phyloP scores from a whole-genome alignment of 1,140 invertebrate genomes.

The Brachionus angularis region DNA sequence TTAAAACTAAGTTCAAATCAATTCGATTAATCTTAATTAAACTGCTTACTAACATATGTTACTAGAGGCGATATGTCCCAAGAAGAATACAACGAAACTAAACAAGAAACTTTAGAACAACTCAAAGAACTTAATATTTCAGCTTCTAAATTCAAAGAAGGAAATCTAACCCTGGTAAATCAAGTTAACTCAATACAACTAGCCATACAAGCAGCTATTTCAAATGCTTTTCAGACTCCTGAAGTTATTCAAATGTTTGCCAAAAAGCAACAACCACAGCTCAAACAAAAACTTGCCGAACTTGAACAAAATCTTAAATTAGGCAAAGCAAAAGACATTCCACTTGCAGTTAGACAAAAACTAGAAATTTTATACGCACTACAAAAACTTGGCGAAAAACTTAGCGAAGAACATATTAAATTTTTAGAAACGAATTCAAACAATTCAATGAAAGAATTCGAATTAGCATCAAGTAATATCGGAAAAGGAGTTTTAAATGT shows the following conservation, averaged over 20 bases:
- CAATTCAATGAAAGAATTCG: slow-evolving; percentile 61
- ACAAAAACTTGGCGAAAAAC: slow-evolving; percentile 66
- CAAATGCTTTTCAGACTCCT: slow-evolving; percentile 71
- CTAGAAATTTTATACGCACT: slow-evolving; percentile 68
- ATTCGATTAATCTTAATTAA: neutral
- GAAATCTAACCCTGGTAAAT: slow-evolving; percentile 69
- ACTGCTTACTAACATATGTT: slow-evolving; percentile 43
- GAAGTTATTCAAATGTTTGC: slow-evolving; percentile 73
- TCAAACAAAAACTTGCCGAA: slow-evolving; percentile 64
- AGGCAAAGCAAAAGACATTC: slow-evolving; percentile 53
- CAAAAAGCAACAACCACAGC: slow-evolving; percentile 68
- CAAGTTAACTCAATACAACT: slow-evolving; percentile 66
- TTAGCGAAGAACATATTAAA: slow-evolving; percentile 63
- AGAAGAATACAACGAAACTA: slow-evolving; percentile 69
- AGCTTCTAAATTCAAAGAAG: slow-evolving; percentile 64
- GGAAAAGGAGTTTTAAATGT: slow-evolving; percentile 50
- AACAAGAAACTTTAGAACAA: slow-evolving; percentile 71
- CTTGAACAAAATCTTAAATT: slow-evolving; percentile 60
- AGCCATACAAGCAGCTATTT: slow-evolving; percentile 73
- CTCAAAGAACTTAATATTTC: slow-evolving; percentile 70
- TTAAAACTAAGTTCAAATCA: slow-evolving; percentile 23
- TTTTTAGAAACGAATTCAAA: slow-evolving; percentile 63
- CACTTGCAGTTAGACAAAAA: slow-evolving; percentile 57
- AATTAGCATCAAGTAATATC: slow-evolving; percentile 60
- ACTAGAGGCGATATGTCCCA: slow-evolving; percentile 65